Conservation (phyloP, 23 tunicate species). For the Diplosoma virens region DNA sequence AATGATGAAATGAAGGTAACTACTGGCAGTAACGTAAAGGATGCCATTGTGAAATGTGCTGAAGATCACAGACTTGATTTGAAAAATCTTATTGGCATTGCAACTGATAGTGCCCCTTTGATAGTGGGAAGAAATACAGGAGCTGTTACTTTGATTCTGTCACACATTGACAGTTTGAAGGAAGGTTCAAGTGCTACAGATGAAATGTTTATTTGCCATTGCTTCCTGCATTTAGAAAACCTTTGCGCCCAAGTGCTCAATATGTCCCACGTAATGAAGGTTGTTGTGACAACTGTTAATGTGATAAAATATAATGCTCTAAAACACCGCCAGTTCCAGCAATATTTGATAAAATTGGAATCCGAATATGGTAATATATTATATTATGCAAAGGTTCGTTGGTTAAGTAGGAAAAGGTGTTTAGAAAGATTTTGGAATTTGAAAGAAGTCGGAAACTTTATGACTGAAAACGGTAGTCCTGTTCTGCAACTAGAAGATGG, state of each 20-base stretch:
- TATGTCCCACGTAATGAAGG: conserved; percentile 9
- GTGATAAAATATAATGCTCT: conserved; percentile 1
- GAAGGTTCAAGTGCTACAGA: neutral
- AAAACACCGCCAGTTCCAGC: conserved; percentile 15
- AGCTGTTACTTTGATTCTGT: conserved; percentile 41
- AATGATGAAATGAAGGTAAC: conserved; percentile 19
- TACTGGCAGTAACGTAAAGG: conserved; percentile 24
- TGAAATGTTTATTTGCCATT: conserved; percentile 39
- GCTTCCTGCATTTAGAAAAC: neutral
- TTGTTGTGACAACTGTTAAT: neutral
- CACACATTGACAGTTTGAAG: conserved; percentile 2
- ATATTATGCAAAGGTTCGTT: neutral
- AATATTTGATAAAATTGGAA: neutral
- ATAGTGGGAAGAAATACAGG: conserved; percentile 33
- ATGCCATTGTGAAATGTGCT: conserved; percentile 24
- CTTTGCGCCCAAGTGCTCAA: neutral
- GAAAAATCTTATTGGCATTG: conserved; percentile 15
- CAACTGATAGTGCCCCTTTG: conserved; percentile 39
- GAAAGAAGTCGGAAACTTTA: neutral
- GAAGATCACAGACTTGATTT: conserved; percentile 25
- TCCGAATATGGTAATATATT: conserved; percentile 8
- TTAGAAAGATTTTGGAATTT: conserved; percentile 10
- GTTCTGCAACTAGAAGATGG: neutral
- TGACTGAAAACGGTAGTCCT: neutral
- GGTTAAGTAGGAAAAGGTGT: neutral